A percentile compares a stretch with the other conserved stretches of the same genome.
Conservation (phyloP, 2,797 vertebrate species). For the Falco berigora region DNA sequence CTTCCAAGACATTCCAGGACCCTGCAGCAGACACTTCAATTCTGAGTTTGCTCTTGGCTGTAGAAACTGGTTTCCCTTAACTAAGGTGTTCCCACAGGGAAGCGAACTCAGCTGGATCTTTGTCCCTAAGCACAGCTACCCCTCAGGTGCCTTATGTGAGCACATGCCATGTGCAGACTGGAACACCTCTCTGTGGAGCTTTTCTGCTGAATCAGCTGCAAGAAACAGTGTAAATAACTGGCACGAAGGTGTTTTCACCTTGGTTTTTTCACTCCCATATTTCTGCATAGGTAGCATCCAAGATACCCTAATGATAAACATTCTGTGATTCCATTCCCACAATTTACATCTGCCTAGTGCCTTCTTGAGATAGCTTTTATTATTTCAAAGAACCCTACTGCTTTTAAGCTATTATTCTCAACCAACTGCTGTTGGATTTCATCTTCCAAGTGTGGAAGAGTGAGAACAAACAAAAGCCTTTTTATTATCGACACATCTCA, state of each 20-base stretch:
- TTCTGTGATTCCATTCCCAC: neutral
- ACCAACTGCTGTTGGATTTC: neutral
- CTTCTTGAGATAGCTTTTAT: neutral
- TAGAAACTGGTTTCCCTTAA: neutral
- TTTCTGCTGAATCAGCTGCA: neutral
- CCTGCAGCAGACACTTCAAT: neutral
- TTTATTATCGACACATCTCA: neutral
- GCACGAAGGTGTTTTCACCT: neutral
- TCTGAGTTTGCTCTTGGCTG: neutral
- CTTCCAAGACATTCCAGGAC: neutral
- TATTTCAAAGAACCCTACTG: neutral
- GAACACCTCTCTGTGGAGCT: neutral
- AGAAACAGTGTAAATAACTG: neutral
- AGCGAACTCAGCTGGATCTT: neutral
- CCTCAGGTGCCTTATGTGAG: neutral
- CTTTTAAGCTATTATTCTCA: neutral
- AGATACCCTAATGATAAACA: neutral
- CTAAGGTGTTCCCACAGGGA: neutral
- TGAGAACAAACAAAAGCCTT: neutral
- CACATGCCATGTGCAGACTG: neutral
- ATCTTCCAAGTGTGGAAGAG: neutral
- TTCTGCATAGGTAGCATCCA: neutral
- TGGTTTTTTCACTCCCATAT: neutral
- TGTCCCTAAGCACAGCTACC: neutral
- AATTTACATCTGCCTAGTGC: neutral